Evolutionary conservation across 2,888 invertebrate genomes (phyloP).

Genomic region (Gastrophysa polygoni): DNA sequence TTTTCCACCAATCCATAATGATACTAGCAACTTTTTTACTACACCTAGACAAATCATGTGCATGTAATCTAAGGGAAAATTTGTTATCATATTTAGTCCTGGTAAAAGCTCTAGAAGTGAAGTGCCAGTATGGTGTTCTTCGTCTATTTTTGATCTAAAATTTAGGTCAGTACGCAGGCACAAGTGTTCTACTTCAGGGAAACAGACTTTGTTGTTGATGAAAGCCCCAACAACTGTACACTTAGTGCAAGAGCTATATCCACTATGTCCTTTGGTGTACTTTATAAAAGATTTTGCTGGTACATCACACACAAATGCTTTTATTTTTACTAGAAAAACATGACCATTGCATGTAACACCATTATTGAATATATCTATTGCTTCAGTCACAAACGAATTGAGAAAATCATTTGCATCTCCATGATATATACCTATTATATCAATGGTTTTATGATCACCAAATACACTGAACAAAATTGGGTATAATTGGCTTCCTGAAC

Average conservation of each 20-base stretch:
- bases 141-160: slow-evolving; percentile 25
- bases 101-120: slow-evolving; percentile 35
- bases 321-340: slow-evolving; percentile 21
- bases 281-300: slow-evolving; percentile 26
- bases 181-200: slow-evolving; percentile 18
- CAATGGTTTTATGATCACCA: slow-evolving; percentile 4
- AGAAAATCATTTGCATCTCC: slow-evolving; percentile 26
- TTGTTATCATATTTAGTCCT: slow-evolving; percentile 35
- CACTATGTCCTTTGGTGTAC: slow-evolving; percentile 31
- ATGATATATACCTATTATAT: slow-evolving; percentile 27
- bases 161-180: slow-evolving; percentile 18
- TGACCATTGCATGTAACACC: slow-evolving; percentile 25
- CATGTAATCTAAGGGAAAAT: slow-evolving; percentile 38
- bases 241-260: slow-evolving; percentile 37
- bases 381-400: slow-evolving; percentile 30
- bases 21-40: slow-evolving; percentile 24
- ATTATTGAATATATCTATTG: slow-evolving; percentile 21
- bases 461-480: slow-evolving; percentile 18
- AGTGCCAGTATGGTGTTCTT: slow-evolving; percentile 32
- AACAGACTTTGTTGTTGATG: slow-evolving; percentile 22
- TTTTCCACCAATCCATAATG: slow-evolving; percentile 21
- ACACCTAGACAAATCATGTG: slow-evolving; percentile 31
- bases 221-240: slow-evolving; percentile 31
- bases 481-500: slow-evolving; percentile 19
- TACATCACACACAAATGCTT: slow-evolving; percentile 32